Conservation (phyloP, 2,113 vertebrate genomes). For the Podilymbus podiceps region DNA sequence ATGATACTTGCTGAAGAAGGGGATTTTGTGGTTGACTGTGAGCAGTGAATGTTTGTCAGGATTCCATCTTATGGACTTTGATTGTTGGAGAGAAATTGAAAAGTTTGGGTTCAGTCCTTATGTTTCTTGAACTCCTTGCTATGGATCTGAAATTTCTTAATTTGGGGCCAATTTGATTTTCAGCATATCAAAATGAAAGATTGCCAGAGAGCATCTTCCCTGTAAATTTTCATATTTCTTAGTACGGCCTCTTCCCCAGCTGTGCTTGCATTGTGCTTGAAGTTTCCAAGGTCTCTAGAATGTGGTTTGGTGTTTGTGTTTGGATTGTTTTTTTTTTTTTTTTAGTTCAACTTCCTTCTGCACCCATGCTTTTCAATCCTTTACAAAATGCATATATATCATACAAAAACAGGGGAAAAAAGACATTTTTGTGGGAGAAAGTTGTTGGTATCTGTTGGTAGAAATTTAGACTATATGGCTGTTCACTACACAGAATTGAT, state of each 20-base stretch:
- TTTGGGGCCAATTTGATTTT: background rate
- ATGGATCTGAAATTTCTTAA: background rate
- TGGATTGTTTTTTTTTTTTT: background rate
- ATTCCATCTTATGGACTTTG: background rate
- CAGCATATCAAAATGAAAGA: background rate
- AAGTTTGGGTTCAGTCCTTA: background rate
- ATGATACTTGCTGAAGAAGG: rapidly evolving
- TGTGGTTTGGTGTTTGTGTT: no score
- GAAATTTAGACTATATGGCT: background rate
- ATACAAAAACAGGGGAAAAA: background rate
- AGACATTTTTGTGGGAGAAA: background rate
- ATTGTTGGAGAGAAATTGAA: background rate
- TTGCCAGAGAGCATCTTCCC: background rate
- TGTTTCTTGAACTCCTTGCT: background rate
- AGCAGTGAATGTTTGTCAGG: background rate
- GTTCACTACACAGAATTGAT: constrained; percentile 8
- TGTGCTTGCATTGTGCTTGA: background rate
- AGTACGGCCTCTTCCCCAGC: background rate
- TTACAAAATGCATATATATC: background rate
- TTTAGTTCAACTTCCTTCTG: background rate
- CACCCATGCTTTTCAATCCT: background rate
- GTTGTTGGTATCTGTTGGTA: background rate
- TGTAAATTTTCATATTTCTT: background rate
- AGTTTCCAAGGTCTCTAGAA: background rate
- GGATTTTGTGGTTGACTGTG: background rate